Conservation (phyloP, 2,888 invertebrate genomes). For the Molanna angustata region DNA sequence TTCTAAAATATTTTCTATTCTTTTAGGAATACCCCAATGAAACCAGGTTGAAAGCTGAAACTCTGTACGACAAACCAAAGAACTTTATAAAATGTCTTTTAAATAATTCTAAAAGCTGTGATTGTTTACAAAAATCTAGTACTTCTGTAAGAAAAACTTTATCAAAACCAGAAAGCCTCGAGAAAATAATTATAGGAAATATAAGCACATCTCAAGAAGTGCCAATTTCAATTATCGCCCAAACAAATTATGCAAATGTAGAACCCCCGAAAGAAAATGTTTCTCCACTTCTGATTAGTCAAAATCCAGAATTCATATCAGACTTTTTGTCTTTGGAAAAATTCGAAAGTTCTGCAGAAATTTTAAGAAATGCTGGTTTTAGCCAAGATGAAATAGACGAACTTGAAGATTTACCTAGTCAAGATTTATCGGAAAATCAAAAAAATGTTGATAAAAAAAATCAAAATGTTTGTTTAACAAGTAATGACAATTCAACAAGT, state of each 20-base stretch:
- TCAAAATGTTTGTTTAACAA: too few species aligned
- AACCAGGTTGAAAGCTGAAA: conserved; percentile 40
- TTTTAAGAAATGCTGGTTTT: conserved; percentile 59
- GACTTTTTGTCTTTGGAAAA: conserved; percentile 74
- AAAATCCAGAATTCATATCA: conserved; percentile 66
- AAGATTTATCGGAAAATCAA: too few species aligned
- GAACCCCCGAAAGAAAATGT: conserved; percentile 37
- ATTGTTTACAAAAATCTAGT: conserved; percentile 55
- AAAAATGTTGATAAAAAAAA: too few species aligned
- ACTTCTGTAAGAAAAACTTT: neutral
- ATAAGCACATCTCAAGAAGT: too few species aligned
- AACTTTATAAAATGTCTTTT: conserved; percentile 65
- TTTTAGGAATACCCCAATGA: conserved; percentile 49
- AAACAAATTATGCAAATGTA: conserved; percentile 54
- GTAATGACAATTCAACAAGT: too few species aligned
- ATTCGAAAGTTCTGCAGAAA: conserved; percentile 74
- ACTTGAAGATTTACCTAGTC: conserved; percentile 49
- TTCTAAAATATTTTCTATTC: conserved; percentile 5
- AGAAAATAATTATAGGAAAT: neutral
- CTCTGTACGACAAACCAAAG: conserved; percentile 72
- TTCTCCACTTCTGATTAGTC: neutral
- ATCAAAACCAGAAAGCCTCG: neutral
- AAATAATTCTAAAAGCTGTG: conserved; percentile 44
- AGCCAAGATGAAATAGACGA: conserved; percentile 56
- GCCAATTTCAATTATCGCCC: too few species aligned